Conservation (phyloP, 2,113 vertebrate species). For the Alexandromys fortis region DNA sequence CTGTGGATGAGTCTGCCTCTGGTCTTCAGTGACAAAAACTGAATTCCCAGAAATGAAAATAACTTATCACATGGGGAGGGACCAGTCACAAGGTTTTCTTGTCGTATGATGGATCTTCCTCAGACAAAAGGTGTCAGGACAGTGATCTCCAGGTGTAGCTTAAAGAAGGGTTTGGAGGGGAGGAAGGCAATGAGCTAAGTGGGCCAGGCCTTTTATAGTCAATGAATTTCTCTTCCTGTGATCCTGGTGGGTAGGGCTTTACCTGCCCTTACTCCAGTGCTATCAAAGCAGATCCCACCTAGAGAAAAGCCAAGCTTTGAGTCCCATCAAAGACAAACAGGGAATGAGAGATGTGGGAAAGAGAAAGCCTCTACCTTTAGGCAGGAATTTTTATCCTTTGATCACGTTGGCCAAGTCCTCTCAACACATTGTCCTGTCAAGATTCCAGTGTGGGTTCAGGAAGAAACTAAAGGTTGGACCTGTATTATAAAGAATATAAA, state of each 20-base stretch:
- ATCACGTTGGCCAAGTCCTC: neutral
- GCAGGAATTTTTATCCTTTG: neutral
- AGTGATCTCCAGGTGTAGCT: neutral
- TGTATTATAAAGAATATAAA: neutral
- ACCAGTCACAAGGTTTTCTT: neutral
- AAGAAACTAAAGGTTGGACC: neutral
- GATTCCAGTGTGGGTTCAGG: neutral
- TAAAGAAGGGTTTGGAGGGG: neutral
- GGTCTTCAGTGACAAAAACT: neutral
- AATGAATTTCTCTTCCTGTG: neutral
- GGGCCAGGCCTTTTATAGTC: neutral
- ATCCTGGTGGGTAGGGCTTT: neutral
- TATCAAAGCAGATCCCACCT: neutral
- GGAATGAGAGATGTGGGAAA: neutral
- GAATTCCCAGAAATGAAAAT: neutral
- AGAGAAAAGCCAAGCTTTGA: slow-evolving; percentile 10
- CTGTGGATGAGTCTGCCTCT: neutral
- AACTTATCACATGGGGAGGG: neutral
- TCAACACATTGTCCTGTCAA: too few species aligned
- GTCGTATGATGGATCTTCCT: neutral
- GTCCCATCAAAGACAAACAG: neutral
- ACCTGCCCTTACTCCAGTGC: neutral
- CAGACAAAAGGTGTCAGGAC: neutral
- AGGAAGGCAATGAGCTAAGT: neutral
- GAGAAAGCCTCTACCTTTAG: neutral